A percentile compares a stretch with the other conserved stretches of the same genome.
Evolutionary conservation across 2,888 invertebrate species (phyloP).

Genomic region (Cynaeus angustus): DNA sequence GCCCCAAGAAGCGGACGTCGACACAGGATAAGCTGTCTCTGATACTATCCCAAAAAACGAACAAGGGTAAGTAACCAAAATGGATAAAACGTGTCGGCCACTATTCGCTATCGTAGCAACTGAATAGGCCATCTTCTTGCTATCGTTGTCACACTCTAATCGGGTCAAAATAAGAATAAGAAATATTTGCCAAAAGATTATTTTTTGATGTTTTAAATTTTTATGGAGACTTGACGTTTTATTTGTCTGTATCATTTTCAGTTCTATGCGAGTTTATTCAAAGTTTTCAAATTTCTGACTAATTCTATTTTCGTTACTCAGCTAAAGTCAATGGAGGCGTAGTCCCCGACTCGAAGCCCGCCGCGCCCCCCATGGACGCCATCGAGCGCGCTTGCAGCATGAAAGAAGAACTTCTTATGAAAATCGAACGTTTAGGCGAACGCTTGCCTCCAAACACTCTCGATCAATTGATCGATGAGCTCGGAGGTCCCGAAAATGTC

Average conservation of each 20-base stretch:
- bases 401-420: constrained; percentile 91
- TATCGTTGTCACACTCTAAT: too few relatives aligned
- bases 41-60: constrained; percentile 75
- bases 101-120: too few relatives aligned
- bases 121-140: too few relatives aligned
- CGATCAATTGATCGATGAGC: constrained; percentile 98
- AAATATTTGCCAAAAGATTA: too few relatives aligned
- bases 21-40: constrained; percentile 89
- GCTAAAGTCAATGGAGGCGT: constrained; percentile 67
- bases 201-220: too few relatives aligned
- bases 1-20: constrained; percentile 65
- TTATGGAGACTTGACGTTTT: too few relatives aligned
- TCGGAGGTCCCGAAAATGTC: constrained; percentile 98
- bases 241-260: too few relatives aligned
- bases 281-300: not conserved
- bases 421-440: constrained; percentile 87
- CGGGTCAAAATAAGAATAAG: too few relatives aligned
- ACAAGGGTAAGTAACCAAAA: constrained; percentile 65
- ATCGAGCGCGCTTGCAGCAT: constrained; percentile 93
- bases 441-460: constrained; percentile 96
- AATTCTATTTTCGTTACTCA: constrained; percentile 28
- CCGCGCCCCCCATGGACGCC: constrained; percentile 85
- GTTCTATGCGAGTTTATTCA: too few relatives aligned
- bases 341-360: constrained; percentile 66
- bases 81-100: too few relatives aligned